phyloP scores from a whole-genome alignment of 2,797 vertebrate species.

The Scleropages formosus region DNA sequence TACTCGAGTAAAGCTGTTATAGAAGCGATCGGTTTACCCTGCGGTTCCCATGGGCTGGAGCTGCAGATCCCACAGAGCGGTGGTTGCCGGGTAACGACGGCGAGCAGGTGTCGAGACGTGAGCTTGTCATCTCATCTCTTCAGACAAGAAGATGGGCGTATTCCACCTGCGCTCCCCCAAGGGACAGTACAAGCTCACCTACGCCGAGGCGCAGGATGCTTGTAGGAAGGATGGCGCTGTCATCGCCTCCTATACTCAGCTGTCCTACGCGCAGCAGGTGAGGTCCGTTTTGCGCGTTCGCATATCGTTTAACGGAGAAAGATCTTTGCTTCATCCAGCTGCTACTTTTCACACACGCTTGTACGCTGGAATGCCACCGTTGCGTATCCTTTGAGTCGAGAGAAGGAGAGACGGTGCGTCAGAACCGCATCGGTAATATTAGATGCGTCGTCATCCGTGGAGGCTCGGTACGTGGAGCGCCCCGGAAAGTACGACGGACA shows the following conservation, averaged over 20 bases:
- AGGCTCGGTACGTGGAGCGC: no score
- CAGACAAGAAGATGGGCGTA: conserved; percentile 81
- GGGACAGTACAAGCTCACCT: conserved; percentile 83
- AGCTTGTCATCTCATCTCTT: conserved; percentile 6
- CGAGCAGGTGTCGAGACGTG: neutral
- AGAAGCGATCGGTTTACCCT: no score
- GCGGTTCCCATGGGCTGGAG: no score
- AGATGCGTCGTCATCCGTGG: no score
- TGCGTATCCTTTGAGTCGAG: neutral
- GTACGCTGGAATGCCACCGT: neutral
- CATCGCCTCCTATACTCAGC: conserved; percentile 80
- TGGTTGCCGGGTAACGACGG: neutral
- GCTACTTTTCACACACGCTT: neutral
- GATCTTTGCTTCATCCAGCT: neutral
- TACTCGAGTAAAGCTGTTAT: no score
- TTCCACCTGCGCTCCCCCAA: conserved; percentile 77
- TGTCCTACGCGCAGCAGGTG: conserved; percentile 89
- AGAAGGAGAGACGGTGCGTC: neutral
- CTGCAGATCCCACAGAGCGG: neutral
- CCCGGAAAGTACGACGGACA: no score
- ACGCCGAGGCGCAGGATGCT: conserved; percentile 64
- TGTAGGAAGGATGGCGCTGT: conserved; percentile 70
- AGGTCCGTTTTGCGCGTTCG: conserved; percentile 20
- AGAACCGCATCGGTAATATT: neutral
- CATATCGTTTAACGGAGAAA: no score